These are phyloP conservation scores for Petrocephalus microphthalmus DNA, from an alignment of 2,113 vertebrate genomes.

Conservation along the genomic window DNA sequence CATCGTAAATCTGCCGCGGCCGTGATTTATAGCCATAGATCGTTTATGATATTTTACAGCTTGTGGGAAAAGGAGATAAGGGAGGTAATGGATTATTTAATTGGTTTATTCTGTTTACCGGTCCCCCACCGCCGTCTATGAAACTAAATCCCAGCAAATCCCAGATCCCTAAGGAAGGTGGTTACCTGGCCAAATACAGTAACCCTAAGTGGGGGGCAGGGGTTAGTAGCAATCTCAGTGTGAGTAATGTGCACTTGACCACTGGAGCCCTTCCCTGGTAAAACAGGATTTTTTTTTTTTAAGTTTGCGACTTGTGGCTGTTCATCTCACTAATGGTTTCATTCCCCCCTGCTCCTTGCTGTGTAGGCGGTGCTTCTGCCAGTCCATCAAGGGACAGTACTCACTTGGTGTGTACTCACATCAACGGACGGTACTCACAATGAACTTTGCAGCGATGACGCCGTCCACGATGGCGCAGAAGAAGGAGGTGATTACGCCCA, in stretches of 20 bases:
- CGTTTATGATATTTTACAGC: constrained; percentile 7
- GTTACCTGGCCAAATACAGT: neutral
- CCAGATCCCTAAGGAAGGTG: neutral
- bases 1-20: neutral
- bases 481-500: constrained; percentile 82
- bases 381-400: constrained; percentile 42
- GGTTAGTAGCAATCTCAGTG: neutral
- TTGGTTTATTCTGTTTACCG: constrained; percentile 1
- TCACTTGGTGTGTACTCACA: constrained; percentile 27
- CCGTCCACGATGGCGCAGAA: constrained; percentile 85
- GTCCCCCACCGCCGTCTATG: neutral
- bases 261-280: neutral
- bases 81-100: constrained; percentile 18
- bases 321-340: constrained; percentile 15
- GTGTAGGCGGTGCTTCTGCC: neutral
- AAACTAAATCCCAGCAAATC: neutral
- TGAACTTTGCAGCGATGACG: constrained; percentile 80
- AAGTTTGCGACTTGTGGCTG: neutral
- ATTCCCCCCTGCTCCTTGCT: neutral
- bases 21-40: neutral
- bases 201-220: neutral
- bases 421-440: constrained; percentile 56
- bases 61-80: constrained; percentile 1
- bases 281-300: constrained; percentile 25
- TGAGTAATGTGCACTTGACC: constrained; percentile 1